Evolutionary conservation across 2,888 invertebrate genomes (phyloP).

Genomic region (Scotopteryx bipunctaria): DNA sequence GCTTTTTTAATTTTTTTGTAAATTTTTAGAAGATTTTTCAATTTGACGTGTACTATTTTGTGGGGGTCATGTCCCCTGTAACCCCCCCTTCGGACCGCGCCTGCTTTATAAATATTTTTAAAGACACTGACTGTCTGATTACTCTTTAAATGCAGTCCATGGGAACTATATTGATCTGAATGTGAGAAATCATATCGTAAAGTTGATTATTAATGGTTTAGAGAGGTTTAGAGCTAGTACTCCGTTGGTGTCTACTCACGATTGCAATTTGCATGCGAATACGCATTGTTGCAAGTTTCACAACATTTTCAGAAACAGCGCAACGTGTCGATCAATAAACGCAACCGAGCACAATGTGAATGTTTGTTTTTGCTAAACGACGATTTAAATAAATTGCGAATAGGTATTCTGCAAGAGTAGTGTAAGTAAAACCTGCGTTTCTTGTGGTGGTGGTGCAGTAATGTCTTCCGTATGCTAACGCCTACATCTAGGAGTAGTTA

Average conservation of each 20-base stretch:
- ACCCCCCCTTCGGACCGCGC: too few relatives aligned
- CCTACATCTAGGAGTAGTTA: too few relatives aligned
- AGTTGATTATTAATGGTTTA: constrained; percentile 44
- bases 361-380: constrained; percentile 41
- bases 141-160: constrained; percentile 7
- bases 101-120: too few relatives aligned
- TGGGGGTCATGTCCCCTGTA: too few relatives aligned
- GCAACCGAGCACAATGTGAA: constrained; percentile 30
- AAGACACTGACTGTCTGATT: not conserved
- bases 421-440: not conserved
- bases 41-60: too few relatives aligned
- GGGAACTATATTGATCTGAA: constrained; percentile 31
- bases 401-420: constrained; percentile 24
- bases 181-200: constrained; percentile 28
- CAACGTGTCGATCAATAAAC: constrained; percentile 40
- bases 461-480: too few relatives aligned
- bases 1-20: too few relatives aligned
- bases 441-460: not conserved
- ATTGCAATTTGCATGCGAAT: constrained; percentile 61
- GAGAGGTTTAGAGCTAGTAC: too few relatives aligned
- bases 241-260: constrained; percentile 50
- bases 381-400: constrained; percentile 32
- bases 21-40: too few relatives aligned
- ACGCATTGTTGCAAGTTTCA: constrained; percentile 56
- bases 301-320: constrained; percentile 50